phyloP scores from a whole-genome alignment of 2,797 vertebrate species.

The Mionectes olivaceus region DNA sequence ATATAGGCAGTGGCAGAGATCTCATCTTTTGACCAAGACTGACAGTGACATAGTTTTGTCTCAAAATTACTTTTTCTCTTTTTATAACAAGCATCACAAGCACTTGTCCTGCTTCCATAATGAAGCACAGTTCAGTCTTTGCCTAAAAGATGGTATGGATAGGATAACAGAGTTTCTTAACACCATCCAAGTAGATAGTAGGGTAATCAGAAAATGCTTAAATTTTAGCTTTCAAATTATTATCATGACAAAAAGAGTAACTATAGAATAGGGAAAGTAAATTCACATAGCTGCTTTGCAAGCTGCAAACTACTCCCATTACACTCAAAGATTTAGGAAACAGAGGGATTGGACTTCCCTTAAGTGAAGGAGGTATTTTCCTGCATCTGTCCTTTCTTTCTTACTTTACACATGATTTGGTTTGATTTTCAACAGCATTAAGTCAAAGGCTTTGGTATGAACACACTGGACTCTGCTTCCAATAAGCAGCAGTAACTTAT shows the following conservation, averaged over 20 bases:
- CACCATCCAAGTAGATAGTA: not conserved
- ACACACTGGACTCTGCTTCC: not conserved
- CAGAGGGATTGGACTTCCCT: not conserved
- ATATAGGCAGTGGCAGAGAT: not conserved
- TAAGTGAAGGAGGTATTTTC: not conserved
- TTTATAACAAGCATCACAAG: not conserved
- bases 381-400: not conserved
- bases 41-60: not conserved
- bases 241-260: not conserved
- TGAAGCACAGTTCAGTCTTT: not conserved
- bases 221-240: not conserved
- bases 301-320: not conserved
- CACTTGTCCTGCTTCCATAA: not conserved
- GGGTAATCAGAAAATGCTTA: not conserved
- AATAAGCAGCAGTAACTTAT: not conserved
- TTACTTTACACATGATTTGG: not conserved
- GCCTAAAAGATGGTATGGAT: not conserved
- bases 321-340: not conserved
- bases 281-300: not conserved
- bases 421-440: not conserved
- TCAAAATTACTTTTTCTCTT: not conserved
- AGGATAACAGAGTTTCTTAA: not conserved
- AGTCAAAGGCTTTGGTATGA: not conserved
- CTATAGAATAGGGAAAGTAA: not conserved
- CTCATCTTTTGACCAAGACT: not conserved